A percentile compares a stretch with the other conserved stretches of the same genome.
Evolutionary conservation across 2,888 invertebrate species (phyloP).

Genomic region (Heliconius erato): DNA sequence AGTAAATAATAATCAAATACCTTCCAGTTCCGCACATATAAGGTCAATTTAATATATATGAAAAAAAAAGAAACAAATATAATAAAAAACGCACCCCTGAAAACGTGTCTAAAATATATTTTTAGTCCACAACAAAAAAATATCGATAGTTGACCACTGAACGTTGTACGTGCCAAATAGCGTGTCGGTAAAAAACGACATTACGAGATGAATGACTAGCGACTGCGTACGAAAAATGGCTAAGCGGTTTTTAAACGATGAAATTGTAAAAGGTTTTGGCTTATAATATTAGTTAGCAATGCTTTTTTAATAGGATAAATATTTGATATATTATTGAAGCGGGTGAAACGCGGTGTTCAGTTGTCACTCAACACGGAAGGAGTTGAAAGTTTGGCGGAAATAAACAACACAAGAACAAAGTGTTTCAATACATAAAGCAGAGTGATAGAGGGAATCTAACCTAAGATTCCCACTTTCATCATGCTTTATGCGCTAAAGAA

Average conservation of each 20-base stretch:
- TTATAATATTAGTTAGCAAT: too few relatives aligned
- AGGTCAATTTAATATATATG: neutral
- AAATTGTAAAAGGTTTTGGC: neutral
- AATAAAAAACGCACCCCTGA: neutral
- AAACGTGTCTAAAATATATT: conserved; percentile 19
- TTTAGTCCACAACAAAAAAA: conserved; percentile 24
- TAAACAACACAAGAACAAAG: too few relatives aligned
- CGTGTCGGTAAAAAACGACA: conserved; percentile 32
- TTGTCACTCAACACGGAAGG: too few relatives aligned
- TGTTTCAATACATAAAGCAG: too few relatives aligned
- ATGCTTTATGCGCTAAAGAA: too few relatives aligned
- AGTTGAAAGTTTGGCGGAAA: too few relatives aligned
- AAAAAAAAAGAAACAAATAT: neutral
- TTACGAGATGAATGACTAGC: conserved; percentile 39
- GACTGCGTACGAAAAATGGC: conserved; percentile 13
- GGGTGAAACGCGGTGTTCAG: too few relatives aligned
- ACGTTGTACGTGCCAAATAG: conserved; percentile 43
- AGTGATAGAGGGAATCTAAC: too few relatives aligned
- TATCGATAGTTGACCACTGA: conserved; percentile 31
- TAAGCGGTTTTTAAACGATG: neutral
- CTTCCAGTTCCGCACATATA: neutral
- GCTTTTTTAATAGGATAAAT: too few relatives aligned
- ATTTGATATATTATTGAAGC: too few relatives aligned
- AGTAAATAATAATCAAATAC: too few relatives aligned
- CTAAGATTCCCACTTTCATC: too few relatives aligned